Evolutionary conservation across 1,140 invertebrate genomes (phyloP).

Genomic region (Brachionus plicatilis): DNA sequence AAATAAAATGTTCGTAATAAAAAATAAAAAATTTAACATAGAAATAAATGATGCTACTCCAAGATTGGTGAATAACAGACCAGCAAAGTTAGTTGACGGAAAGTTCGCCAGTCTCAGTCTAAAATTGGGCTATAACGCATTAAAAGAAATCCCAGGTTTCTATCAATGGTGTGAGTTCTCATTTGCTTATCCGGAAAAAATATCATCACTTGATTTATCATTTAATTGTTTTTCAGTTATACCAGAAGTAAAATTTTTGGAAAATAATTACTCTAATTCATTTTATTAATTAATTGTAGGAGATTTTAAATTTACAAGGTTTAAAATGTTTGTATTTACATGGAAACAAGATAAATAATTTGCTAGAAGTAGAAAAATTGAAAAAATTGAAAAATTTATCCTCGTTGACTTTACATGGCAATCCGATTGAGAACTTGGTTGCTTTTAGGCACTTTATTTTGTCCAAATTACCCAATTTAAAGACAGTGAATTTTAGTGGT

Average conservation of each 20-base stretch:
- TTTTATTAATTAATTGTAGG: background rate
- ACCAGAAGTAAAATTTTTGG: conserved; percentile 14
- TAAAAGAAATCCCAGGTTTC: conserved; percentile 27
- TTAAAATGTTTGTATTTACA: conserved; percentile 34
- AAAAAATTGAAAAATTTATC: background rate
- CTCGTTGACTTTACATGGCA: conserved; percentile 1
- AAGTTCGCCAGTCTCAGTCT: conserved; percentile 19
- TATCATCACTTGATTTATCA: conserved; percentile 31
- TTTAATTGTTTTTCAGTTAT: conserved; percentile 21
- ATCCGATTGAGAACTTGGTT: conserved; percentile 29
- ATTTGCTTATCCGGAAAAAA: background rate
- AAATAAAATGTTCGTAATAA: background rate
- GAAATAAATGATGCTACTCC: conserved; percentile 6
- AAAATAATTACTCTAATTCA: background rate
- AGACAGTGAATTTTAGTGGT: conserved; percentile 16
- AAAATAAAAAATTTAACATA: background rate
- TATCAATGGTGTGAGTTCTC: conserved; percentile 23
- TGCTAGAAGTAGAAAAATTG: conserved; percentile 4
- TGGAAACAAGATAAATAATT: conserved; percentile 20
- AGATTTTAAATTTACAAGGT: conserved; percentile 5
- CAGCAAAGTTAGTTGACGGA: conserved; percentile 3
- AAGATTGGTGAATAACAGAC: conserved; percentile 7
- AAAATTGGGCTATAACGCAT: conserved; percentile 28
- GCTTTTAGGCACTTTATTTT: conserved; percentile 24
- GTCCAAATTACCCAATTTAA: background rate